These are phyloP conservation scores for Hybognathus amarus DNA, from an alignment of 2,797 vertebrate genomes.

Conservation along the genomic window DNA sequence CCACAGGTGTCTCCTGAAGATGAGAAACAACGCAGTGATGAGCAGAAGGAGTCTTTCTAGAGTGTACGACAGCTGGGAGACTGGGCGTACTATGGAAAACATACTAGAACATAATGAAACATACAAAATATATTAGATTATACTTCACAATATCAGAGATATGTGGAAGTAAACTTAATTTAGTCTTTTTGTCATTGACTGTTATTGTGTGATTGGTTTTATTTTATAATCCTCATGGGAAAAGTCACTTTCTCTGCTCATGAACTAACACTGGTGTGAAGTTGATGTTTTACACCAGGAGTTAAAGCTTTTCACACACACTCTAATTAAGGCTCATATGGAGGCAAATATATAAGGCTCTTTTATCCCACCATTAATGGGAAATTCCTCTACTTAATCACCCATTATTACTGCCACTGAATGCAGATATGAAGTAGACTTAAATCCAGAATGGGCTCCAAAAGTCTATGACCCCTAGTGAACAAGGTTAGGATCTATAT, in stretches of 20 bases:
- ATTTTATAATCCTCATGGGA: conserved; percentile 25
- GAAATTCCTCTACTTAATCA: conserved; percentile 15
- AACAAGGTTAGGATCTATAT: neutral
- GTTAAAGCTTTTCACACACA: conserved; percentile 17
- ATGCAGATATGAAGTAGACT: neutral
- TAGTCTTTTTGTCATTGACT: neutral
- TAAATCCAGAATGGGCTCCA: neutral
- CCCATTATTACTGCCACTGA: neutral
- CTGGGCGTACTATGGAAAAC: neutral
- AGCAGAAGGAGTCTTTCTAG: neutral
- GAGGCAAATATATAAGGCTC: neutral
- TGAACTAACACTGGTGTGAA: neutral
- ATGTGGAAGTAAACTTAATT: neutral
- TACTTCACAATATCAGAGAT: neutral
- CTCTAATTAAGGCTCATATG: conserved; percentile 23
- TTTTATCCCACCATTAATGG: conserved; percentile 22
- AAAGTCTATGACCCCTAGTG: neutral
- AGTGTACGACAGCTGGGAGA: neutral
- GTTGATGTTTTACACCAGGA: neutral
- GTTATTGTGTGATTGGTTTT: neutral
- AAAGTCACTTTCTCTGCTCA: neutral
- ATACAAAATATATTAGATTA: neutral
- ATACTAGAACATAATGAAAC: neutral
- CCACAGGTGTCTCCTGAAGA: conserved; percentile 49
- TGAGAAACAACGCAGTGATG: neutral